Evolutionary conservation across 2,113 vertebrate genomes (phyloP).

Genomic region (Periophthalmus modestus): DNA sequence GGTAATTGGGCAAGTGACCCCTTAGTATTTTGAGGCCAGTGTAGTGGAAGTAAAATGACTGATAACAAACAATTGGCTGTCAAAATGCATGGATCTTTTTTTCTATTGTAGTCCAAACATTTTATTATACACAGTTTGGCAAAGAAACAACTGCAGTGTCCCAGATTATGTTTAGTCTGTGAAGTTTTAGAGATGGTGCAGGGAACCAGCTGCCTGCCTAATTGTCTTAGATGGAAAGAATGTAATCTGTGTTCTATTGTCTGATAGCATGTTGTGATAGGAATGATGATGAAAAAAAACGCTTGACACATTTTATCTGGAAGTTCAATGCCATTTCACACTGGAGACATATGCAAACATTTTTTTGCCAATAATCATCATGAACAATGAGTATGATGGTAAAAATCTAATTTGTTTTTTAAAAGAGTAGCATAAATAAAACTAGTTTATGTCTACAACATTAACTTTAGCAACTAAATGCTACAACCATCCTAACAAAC

Average conservation of each 20-base stretch:
- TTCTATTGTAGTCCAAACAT: neutral
- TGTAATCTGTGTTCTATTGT: neutral
- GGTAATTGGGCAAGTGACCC: conserved; percentile 58
- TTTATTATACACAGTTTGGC: neutral
- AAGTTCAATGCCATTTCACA: neutral
- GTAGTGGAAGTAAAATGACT: conserved; percentile 24
- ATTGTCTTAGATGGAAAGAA: conserved; percentile 17
- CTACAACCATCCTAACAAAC: too few species aligned
- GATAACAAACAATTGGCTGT: conserved; percentile 21
- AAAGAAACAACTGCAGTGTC: conserved; percentile 16
- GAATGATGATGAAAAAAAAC: neutral
- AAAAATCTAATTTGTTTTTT: neutral
- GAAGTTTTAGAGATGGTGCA: conserved; percentile 34
- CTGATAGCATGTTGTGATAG: neutral
- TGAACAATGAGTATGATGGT: neutral
- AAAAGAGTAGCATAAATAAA: too few species aligned
- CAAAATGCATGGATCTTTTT: conserved; percentile 2
- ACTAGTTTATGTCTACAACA: too few species aligned
- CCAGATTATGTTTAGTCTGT: conserved; percentile 22
- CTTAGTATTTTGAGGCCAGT: conserved; percentile 37
- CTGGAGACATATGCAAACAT: neutral
- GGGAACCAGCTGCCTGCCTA: conserved; percentile 25
- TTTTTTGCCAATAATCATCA: neutral
- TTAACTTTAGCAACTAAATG: too few species aligned
- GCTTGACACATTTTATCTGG: neutral